Evolutionary conservation across 2,113 vertebrate species (phyloP), one percentile per base, ranked within the genome.

Genomic region (Ifrita kowaldi): DNA sequence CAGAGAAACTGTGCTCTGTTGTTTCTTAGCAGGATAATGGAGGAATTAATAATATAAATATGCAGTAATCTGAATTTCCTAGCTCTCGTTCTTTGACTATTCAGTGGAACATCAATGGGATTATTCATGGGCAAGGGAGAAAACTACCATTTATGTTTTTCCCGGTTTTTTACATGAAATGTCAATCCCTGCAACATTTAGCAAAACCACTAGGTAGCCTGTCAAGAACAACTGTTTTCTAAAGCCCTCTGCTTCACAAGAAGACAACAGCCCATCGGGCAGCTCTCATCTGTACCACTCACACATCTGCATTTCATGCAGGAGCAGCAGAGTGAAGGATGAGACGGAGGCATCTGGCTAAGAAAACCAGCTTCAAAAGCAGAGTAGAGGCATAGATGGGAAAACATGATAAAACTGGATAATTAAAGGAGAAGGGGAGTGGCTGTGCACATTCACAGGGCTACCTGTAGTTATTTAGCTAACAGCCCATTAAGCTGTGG

Each of bases 371-470:
- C 90, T 96, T 94, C 88, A 96, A 75, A 90, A 93, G 79, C 19
- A 4, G 26, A 69, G 63, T 17, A 50, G 71, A 96, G 35, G 76
- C 4, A 0, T 28, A 87, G 94, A 96, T 95, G 77, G 41, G 64
- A 85, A 93, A 95, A 87, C 27, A 35, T 3, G 91, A 96, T 97
- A 93, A 90, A 92, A 90, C 0, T 21, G 56, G 80, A 47, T 96
- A 87, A 97, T 96, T 93, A 95, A 89, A 95, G 85, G 63, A 92
- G 83, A 83, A 88, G 68, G 59, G 93, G 93, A 93, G 88, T 78
- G 94, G 86, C 68, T 88, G 86, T 44, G 78, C 22, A 46, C 17
- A 89, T 76, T 94, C 84, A 84, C 73, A 70, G 59, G 30, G 83
- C 62, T 80, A 68, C 87, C 69, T 56, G 68, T 18, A 87, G 62